phyloP scores from a whole-genome alignment of 1,140 invertebrate species.

The Drosophila pruinosa region DNA sequence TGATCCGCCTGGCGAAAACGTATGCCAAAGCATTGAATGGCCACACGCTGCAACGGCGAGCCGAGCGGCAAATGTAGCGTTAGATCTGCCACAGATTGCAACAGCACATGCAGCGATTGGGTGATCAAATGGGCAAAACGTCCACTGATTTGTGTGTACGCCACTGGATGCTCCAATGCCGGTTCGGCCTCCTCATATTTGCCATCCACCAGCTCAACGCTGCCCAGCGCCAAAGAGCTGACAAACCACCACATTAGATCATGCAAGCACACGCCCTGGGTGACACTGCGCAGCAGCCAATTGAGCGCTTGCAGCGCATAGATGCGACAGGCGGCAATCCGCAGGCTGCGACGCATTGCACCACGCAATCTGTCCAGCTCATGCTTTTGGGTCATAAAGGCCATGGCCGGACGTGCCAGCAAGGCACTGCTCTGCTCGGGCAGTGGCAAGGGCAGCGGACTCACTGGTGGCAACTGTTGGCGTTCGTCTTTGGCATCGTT shows the following conservation, averaged over 20 bases:
- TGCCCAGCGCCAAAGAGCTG: slow-evolving; percentile 86
- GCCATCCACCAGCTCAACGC: slow-evolving; percentile 45
- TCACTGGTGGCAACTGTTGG: neutral
- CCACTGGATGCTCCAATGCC: slow-evolving; percentile 91
- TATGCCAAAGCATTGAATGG: slow-evolving; percentile 96
- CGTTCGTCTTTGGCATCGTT: neutral
- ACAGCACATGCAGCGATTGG: slow-evolving; percentile 92
- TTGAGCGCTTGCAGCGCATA: slow-evolving; percentile 94
- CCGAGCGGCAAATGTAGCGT: slow-evolving; percentile 95
- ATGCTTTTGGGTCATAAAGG: slow-evolving; percentile 93
- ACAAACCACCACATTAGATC: slow-evolving; percentile 98
- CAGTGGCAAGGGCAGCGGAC: neutral
- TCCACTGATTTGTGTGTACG: slow-evolving; percentile 91
- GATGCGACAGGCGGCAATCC: slow-evolving; percentile 92
- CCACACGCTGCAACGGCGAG: slow-evolving; percentile 94
- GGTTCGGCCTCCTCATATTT: slow-evolving; percentile 77
- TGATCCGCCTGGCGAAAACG: slow-evolving; percentile 94
- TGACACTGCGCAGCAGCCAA: slow-evolving; percentile 96
- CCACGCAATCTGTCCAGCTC: slow-evolving; percentile 91
- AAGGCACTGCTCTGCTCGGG: slow-evolving; percentile 64
- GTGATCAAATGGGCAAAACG: slow-evolving; percentile 91
- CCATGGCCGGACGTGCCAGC: slow-evolving; percentile 88
- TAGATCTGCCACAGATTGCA: slow-evolving; percentile 96
- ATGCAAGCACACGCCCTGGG: slow-evolving; percentile 94
- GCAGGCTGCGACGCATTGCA: slow-evolving; percentile 92